phyloP scores from a whole-genome alignment of 2,888 invertebrate species.

The Gerosis bhagava region DNA sequence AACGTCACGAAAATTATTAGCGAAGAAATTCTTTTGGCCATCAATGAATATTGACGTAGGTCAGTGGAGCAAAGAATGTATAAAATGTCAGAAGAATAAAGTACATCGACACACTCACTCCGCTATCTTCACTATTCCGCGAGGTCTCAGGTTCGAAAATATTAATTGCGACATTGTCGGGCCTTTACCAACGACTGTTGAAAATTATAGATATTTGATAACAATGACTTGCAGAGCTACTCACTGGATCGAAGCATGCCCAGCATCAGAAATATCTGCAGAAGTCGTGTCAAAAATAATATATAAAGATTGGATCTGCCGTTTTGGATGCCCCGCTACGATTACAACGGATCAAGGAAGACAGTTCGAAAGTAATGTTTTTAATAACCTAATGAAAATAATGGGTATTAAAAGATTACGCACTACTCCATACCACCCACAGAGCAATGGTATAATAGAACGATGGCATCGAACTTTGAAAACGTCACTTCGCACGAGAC shows the following conservation, averaged over 20 bases:
- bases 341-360: constrained; percentile 21
- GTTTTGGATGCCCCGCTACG: constrained; percentile 1
- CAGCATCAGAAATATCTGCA: not conserved
- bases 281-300: not conserved
- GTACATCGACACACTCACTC: constrained; percentile 13
- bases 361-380: constrained; percentile 22
- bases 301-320: not conserved
- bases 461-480: constrained; percentile 3
- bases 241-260: constrained; percentile 19
- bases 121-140: not conserved
- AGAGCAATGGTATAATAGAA: constrained; percentile 4
- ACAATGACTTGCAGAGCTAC: constrained; percentile 20
- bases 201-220: constrained; percentile 14
- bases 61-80: constrained; percentile 16
- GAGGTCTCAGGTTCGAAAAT: not conserved
- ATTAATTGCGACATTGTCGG: constrained; percentile 4
- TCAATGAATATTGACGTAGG: constrained; percentile 13
- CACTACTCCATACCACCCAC: constrained; percentile 8
- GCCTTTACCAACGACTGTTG: not conserved
- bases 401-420: constrained; percentile 14
- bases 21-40: constrained; percentile 10
- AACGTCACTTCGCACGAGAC: not conserved
- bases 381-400: constrained; percentile 6
- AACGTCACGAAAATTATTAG: not conserved
- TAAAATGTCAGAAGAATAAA: constrained; percentile 20